These are phyloP conservation scores for Mylabris sibirica DNA, from an alignment of 2,888 invertebrate species.

Conservation along the genomic window DNA sequence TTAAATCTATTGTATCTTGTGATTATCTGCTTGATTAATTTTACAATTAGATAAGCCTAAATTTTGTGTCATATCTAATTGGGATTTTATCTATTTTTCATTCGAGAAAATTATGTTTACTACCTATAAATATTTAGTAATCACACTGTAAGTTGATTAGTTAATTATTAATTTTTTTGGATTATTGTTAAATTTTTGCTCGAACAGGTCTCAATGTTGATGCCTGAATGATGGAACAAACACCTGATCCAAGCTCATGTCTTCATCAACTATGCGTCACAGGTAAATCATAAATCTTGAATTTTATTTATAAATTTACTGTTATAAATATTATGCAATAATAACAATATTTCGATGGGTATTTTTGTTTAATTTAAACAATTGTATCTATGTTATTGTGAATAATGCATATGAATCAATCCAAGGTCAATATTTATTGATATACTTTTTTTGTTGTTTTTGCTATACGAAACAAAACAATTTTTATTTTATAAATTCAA, in stretches of 20 bases:
- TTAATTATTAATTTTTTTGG: not conserved
- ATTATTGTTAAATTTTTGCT: slow-evolving; percentile 8
- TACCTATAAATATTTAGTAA: not conserved
- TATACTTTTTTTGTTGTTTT: not conserved
- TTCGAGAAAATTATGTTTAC: not conserved
- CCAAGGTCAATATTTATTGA: slow-evolving; percentile 3
- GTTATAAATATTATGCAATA: not conserved
- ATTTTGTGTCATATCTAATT: not conserved
- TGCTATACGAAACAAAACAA: not conserved
- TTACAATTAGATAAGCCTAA: not conserved
- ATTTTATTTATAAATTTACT: slow-evolving; percentile 7
- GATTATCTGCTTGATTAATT: not conserved
- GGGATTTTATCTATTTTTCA: not conserved
- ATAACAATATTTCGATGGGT: not conserved
- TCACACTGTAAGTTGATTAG: not conserved
- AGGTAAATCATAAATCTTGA: slow-evolving; percentile 62
- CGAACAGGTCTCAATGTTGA: slow-evolving; percentile 24
- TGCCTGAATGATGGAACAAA: slow-evolving; percentile 47
- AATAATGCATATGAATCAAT: not conserved
- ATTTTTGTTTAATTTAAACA: not conserved
- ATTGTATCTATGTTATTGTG: not conserved
- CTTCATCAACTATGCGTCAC: slow-evolving; percentile 74
- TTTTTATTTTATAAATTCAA: not conserved
- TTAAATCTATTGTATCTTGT: slow-evolving; percentile 20
- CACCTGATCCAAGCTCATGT: slow-evolving; percentile 60